These are phyloP conservation scores for Sphaerodactylus townsendi DNA, from an alignment of 2,113 vertebrate species.

Conservation along the genomic window DNA sequence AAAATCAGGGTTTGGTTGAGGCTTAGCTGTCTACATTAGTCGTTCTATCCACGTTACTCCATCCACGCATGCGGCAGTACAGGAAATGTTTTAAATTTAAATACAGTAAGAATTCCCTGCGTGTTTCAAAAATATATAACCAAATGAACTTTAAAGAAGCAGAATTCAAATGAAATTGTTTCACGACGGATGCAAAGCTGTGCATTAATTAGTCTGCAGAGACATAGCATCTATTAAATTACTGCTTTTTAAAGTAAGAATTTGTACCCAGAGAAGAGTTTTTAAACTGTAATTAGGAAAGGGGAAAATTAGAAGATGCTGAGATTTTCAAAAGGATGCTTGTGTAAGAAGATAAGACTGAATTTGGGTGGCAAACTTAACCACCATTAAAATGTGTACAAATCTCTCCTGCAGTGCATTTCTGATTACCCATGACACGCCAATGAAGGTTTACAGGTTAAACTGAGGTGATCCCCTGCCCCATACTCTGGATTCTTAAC, in stretches of 20 bases:
- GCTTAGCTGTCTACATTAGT: background rate
- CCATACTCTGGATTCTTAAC: too few relatives aligned
- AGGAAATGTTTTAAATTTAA: conserved; percentile 23
- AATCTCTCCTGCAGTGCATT: too few relatives aligned
- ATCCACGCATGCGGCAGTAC: background rate
- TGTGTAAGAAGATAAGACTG: background rate
- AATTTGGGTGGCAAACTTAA: too few relatives aligned
- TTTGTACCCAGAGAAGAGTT: conserved; percentile 1
- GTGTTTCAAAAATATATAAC: background rate
- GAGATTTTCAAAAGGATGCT: background rate
- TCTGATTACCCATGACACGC: too few relatives aligned
- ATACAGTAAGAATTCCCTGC: background rate
- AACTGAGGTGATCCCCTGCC: too few relatives aligned
- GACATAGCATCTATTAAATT: conserved; percentile 15
- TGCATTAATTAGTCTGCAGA: conserved; percentile 5
- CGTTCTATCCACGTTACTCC: background rate
- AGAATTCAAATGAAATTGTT: conserved; percentile 18
- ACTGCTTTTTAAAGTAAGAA: conserved; percentile 16
- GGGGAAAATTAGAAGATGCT: conserved; percentile 10
- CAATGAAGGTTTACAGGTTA: too few relatives aligned
- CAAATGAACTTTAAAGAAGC: background rate
- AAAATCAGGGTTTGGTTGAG: background rate
- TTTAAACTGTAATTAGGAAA: conserved; percentile 12
- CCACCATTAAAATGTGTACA: too few relatives aligned
- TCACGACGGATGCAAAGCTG: background rate